Base-by-base conservation (phyloP, 2,888 invertebrate genomes). In the Drosophila mimetica region DNA sequence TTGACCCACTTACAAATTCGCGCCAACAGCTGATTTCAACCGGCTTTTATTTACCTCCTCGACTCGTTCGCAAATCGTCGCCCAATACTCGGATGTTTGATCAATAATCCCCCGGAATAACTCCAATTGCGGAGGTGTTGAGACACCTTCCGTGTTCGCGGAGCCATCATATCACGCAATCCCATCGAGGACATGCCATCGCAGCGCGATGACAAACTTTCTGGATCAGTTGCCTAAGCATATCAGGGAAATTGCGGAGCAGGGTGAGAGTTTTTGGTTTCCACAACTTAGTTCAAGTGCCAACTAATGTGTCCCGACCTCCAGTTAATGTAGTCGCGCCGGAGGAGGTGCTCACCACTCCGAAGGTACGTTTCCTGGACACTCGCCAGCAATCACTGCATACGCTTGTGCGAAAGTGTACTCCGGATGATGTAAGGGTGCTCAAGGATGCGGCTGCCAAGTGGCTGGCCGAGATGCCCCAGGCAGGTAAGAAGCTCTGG, bases 401-500 rank as follows among this genome's bases (percentile, higher is more conserved):
- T 14, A 16, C 67, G 1, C 57, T 85, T 42, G 83, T 83, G 25
- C 69, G 54, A 1, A 87, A 78, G 30, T 89, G 87, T 53, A 86
- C 79, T 20, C 88, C 89, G 1, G 79, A 89, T 6, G 91, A 91
- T 72, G 89, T 91, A n/a, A 75, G 79, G 30, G 74, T 89, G 13
- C 72, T 91, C 1, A 91, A 90, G 70, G 83, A 87, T n/a, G 88
- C 90, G 6, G 91, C 91, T 0, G 90, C 91, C 8, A 91, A 91
- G 69, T 87, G 85, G 57, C 70, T 91, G n/a, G 86, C 85, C 4
- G 84, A 88, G 39, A 77, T 72, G 1, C 82, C 83, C 9, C 58
- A 75, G 13, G 47, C 84, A 47, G 86, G 90, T 90, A n/a, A 74
- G 51, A 18, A 18, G 4, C 22, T 41, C 6, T 9, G 13, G 3